Evolutionary conservation across 1,140 invertebrate genomes (phyloP), one percentile per base, ranked within the genome.

Genomic region (Cyclargus thomasi): DNA sequence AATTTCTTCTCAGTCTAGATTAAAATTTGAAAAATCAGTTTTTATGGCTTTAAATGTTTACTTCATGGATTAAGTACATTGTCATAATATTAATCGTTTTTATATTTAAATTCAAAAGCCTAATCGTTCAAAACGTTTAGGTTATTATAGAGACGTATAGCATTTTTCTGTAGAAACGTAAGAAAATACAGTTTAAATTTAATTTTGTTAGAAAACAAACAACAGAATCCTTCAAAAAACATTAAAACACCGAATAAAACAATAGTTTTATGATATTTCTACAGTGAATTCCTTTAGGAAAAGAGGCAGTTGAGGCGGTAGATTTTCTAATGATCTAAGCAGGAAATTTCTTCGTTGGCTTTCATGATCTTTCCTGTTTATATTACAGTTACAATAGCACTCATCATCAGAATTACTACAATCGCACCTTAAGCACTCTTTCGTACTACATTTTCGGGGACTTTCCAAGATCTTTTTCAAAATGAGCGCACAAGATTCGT

Each of bases 241-340:
- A 47, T 16, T 1, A 47, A 0, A 47, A 14, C 39, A 14, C 39
- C 29, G 29, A 29, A 29, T 29, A 29, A 47, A 47, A 47, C 39
- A 47, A 0, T 47, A 2, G 11, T 16, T 8, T 47, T 47, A 47
- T 14, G 39, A 8, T 3, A 47, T 16, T 47, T 47, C 14, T 8
- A 47, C 11, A 11, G 11, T 47, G 11, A 14, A 47, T 47, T 47
- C 70, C 67, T 59, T 74, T 4, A 86, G 67, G 70, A 87, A 87
- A 1, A 67, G 29, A 16, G 85, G 85, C 17, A 87, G 67, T 62
- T 87, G 85, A 0, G 79, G 82, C 2, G 85, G 85, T 20, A 87
- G 65, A 62, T 69, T 73, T 47, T 81, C 70, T 22, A 85, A 68
- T 16, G 79, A 69, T 85, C 70, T 76, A 74, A 82, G 29, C 67